These are phyloP conservation scores for Botia kubotai DNA, from an alignment of 2,797 vertebrate species.

Conservation along the genomic window DNA sequence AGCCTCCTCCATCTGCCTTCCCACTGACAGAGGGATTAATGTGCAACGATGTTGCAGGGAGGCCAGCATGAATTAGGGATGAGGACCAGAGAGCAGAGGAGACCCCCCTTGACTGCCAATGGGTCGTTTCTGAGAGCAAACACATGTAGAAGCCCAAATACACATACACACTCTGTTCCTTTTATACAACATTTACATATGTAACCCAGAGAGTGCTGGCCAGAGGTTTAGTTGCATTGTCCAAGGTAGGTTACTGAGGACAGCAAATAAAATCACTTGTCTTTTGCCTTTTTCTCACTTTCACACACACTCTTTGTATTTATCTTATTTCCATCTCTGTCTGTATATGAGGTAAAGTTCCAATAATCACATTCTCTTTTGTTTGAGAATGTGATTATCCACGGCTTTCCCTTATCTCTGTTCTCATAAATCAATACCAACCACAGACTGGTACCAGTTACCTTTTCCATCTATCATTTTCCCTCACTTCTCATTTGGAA, in stretches of 20 bases:
- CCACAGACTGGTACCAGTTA: background rate
- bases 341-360: background rate
- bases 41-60: constrained; percentile 55
- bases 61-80: constrained; percentile 75
- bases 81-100: constrained; percentile 55
- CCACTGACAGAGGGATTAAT: constrained; percentile 57
- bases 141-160: constrained; percentile 65
- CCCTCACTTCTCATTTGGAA: background rate
- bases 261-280: no score
- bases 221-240: background rate
- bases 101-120: constrained; percentile 52
- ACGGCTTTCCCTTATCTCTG: background rate
- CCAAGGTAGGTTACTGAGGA: background rate
- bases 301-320: background rate
- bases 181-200: constrained; percentile 56
- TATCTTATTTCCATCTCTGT: background rate
- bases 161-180: constrained; percentile 43
- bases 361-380: background rate
- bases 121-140: constrained; percentile 73
- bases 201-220: background rate
- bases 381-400: background rate
- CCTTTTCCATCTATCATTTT: constrained; percentile 12
- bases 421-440: constrained; percentile 27
- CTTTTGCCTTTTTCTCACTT: background rate
- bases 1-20: constrained; percentile 47